Evolutionary conservation across 2,888 invertebrate genomes (phyloP).

Genomic region (Hirtodrosophila trivittata): DNA sequence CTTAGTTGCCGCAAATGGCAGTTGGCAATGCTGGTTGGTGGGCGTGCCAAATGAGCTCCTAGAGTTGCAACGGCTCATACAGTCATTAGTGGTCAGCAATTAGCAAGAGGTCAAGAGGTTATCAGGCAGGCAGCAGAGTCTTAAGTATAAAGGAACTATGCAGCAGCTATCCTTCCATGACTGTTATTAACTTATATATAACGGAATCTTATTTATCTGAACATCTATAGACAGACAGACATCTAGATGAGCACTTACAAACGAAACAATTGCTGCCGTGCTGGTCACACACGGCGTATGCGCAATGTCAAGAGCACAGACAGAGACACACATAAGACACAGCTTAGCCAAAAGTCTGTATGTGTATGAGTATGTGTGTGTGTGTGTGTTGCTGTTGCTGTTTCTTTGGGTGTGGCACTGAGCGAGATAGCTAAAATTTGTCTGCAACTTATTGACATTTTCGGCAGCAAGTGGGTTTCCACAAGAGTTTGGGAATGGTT

Average conservation of each 20-base stretch:
- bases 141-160: constrained; percentile 23
- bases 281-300: constrained; percentile 61
- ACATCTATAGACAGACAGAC: constrained; percentile 7
- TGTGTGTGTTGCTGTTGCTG: neutral
- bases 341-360: constrained; percentile 20
- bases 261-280: constrained; percentile 71
- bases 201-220: constrained; percentile 15
- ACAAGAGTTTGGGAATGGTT: constrained; percentile 1
- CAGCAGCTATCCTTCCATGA: no score
- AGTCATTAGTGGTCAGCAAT: constrained; percentile 66
- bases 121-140: constrained; percentile 9
- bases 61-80: constrained; percentile 22
- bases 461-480: constrained; percentile 21
- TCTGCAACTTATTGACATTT: constrained; percentile 77
- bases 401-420: constrained; percentile 40
- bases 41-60: constrained; percentile 47
- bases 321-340: constrained; percentile 12
- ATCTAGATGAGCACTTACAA: constrained; percentile 25
- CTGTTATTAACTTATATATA: constrained; percentile 15
- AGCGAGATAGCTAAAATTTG: constrained; percentile 53
- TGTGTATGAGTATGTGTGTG: neutral
- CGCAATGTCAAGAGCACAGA: constrained; percentile 55
- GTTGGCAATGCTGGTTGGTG: constrained; percentile 36
- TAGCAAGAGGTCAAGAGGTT: constrained; percentile 33
- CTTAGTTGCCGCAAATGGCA: constrained; percentile 68